Conservation (phyloP, 2,113 vertebrate species). For the Channa maculata region DNA sequence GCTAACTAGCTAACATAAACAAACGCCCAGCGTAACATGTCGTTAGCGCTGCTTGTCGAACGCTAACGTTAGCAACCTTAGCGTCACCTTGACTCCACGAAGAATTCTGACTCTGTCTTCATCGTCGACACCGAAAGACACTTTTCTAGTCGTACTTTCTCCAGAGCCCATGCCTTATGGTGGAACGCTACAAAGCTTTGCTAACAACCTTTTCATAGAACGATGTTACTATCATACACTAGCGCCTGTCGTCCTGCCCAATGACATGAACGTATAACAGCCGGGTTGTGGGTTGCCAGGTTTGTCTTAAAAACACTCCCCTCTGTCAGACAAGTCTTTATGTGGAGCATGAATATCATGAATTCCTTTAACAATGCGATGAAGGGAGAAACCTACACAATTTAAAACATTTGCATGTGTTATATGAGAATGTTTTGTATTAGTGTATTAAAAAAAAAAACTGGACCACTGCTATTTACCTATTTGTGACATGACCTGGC, state of each 20-base stretch:
- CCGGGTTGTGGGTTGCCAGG: conserved; percentile 70
- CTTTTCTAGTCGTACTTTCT: conserved; percentile 87
- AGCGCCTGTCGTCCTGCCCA: conserved; percentile 37
- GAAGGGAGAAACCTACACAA: too few species aligned
- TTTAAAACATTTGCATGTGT: too few species aligned
- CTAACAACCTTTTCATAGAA: not conserved
- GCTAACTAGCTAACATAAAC: conserved; percentile 2
- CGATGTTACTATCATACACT: conserved; percentile 6
- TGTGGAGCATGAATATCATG: too few species aligned
- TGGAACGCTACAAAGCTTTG: not conserved
- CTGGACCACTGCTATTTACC: not conserved
- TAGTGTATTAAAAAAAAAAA: not conserved
- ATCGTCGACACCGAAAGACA: conserved; percentile 91
- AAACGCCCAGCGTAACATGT: not conserved
- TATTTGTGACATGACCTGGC: conserved; percentile 30
- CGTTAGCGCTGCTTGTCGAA: conserved; percentile 58
- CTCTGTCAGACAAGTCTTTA: not conserved
- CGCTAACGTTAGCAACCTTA: conserved; percentile 53
- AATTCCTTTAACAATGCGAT: too few species aligned
- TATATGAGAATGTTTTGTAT: too few species aligned
- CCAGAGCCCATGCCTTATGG: conserved; percentile 85
- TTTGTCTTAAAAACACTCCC: not conserved
- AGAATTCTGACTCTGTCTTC: conserved; percentile 90
- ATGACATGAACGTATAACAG: conserved; percentile 62
- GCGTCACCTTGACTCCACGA: conserved; percentile 91